Percentiles rank a stretch among this genome's conserved stretches.
Conservation (phyloP, 2,797 vertebrate species). For the Delichon dasypus region DNA sequence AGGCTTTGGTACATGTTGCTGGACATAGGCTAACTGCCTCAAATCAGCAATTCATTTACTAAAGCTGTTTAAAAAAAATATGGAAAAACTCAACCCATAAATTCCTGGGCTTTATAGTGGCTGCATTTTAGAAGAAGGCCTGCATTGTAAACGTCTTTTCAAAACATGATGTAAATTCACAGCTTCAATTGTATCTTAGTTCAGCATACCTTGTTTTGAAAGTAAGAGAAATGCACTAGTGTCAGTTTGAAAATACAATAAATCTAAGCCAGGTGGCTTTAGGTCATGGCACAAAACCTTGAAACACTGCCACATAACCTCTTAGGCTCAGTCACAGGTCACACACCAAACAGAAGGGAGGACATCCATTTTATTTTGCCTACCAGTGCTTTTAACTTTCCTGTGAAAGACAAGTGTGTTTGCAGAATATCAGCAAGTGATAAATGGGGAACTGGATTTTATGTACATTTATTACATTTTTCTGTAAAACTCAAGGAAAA, state of each 20-base stretch:
- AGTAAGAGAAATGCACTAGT: background rate
- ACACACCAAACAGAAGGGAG: background rate
- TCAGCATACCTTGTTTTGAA: background rate
- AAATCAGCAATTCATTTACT: background rate
- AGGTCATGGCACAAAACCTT: background rate
- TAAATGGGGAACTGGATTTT: background rate
- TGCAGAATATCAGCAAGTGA: background rate
- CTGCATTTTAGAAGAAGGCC: background rate
- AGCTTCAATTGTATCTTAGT: background rate
- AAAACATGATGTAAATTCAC: background rate
- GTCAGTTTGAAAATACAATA: background rate
- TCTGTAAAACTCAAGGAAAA: background rate
- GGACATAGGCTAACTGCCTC: background rate
- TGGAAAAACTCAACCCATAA: background rate
- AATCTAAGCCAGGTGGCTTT: background rate
- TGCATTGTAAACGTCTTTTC: background rate
- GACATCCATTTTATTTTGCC: background rate
- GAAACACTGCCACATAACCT: background rate
- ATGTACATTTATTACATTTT: background rate
- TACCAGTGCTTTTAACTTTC: background rate
- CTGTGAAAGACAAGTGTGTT: background rate
- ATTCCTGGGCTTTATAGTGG: background rate
- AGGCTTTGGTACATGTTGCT: background rate
- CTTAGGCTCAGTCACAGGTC: background rate
- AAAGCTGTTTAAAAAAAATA: background rate